A percentile compares a stretch with the other conserved stretches of the same genome.
phyloP scores from a whole-genome alignment of 2,888 invertebrate genomes.

The Melanostoma mellinum region DNA sequence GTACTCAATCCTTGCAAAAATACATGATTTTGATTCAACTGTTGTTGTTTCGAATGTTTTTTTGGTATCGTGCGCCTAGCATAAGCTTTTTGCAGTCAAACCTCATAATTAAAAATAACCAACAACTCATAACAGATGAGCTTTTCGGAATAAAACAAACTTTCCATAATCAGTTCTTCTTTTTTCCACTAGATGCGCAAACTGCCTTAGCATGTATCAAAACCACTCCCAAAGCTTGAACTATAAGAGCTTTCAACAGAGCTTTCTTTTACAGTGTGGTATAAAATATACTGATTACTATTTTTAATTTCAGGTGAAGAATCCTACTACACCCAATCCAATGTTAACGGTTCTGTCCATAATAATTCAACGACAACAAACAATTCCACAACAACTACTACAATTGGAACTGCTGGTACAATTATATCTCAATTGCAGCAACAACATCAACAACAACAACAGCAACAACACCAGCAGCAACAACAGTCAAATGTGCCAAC shows the following conservation, averaged over 20 bases:
- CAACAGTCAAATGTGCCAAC: constrained; percentile 77
- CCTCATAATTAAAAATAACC: no score
- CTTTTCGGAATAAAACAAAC: no score
- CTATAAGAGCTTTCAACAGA: not conserved
- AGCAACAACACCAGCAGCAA: constrained; percentile 71
- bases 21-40: no score
- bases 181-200: no score
- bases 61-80: no score
- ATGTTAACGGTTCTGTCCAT: constrained; percentile 81
- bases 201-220: not conserved
- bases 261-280: constrained; percentile 13
- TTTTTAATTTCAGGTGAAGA: constrained; percentile 78
- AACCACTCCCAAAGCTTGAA: not conserved
- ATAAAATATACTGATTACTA: not conserved
- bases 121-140: no score
- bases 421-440: constrained; percentile 75
- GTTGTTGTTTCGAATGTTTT: no score
- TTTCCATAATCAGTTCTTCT: no score
- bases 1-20: no score
- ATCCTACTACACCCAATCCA: constrained; percentile 80
- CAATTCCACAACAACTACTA: constrained; percentile 79
- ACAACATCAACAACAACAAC: constrained; percentile 75
- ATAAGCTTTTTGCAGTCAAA: no score
- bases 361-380: constrained; percentile 79
- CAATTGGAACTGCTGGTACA: constrained; percentile 77